Evolutionary conservation across 2,113 vertebrate genomes (phyloP), one percentile per base, ranked within the genome.

Genomic region (Cebus imitator): DNA sequence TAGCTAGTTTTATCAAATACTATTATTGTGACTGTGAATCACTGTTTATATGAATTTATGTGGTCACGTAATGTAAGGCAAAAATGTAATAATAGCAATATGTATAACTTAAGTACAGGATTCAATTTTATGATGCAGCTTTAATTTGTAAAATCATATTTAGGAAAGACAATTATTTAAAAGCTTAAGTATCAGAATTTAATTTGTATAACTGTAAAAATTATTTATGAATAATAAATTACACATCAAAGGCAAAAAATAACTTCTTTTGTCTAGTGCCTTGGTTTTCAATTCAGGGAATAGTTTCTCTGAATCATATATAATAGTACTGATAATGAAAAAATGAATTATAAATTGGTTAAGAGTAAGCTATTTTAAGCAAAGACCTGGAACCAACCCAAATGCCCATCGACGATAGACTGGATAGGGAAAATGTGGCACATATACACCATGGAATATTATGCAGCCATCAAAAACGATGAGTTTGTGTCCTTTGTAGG

Each of bases 221-320:
- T 83, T 86, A 85, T 70, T 85, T 89, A 68, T 89, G 50, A 89
- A 90, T 94, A 40, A 81, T 58, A 93, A 91, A 86, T 82, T 50
- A 30, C 11, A 61, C 20, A 88, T 86, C 21, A 88, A 96, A 45
- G 73, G 23, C 6, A 18, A 88, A 91, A 94, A 90, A 52, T 13
- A 78, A 43, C 37, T 95, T 37, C n/a, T 66, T 93, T 95, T 76
- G 6, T 57, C 18, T 88, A 55, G 5, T 45, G 8, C 2, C 6
- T 2, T 84, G 32, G 3, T 75, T 88, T 94, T 37, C 20, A 75
- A 80, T 64, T 89, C 21, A 87, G 3, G n/a, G 16, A 79, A 88
- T 4, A 75, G 6, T 70, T 95, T 89, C 18, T 91, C 8, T 89
- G 18, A 94, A 80, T 89, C 8, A 3, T 70, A 48, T n/a, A 30